Base-by-base conservation (phyloP, 2,888 invertebrate species). In the Drosophila paranaensis region DNA sequence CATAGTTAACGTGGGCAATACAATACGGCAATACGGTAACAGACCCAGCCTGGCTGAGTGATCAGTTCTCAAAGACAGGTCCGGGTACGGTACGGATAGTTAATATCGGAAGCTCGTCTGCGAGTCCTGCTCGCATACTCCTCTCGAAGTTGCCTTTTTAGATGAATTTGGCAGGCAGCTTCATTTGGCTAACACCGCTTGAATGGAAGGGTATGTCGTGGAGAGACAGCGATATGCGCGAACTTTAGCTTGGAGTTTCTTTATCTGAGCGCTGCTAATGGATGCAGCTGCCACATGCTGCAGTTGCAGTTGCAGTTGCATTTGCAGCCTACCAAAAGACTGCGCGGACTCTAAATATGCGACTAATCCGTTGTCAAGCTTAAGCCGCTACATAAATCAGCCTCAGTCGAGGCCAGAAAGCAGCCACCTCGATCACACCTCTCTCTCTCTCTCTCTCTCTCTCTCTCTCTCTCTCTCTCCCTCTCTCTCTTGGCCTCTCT, bases 341-440 rank as follows among this genome's bases (percentile, higher is more conserved):
- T 53, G 45, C 45, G 53, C 72, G 42, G 71, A 55, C 75, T 60
- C 65, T 70, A 86, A 82, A 86, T 81, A 77, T 68, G 71, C 88
- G 78, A 89, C 85, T 89, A 89, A 89, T 89, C 88, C 87, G 86
- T 77, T 85, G 85, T 89, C 88, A 74, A 71, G 70, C 85, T 70
- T 78, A 88, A 85, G 88, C 80, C 71, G 64, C 66, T 48, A 75
- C 85, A 85, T 85, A 89, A 89, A 88, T 85, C 90, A 85, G 81
- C 68, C 80, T 56, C 43, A 62, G 60, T 27, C 48, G 74, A 53
- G 51, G 51, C 64, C 65, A 70, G 63, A 70, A 74, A 66, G 57
- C 69, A 69, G 40, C 27, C 40, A 53, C 39, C 68, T 81, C 67
- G 50, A 46, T 43, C 56, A 54, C 33, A n/a, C 13, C 39, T 25